Evolutionary conservation across 2,113 vertebrate species (phyloP).

Genomic region (Gymnobelideus leadbeateri): DNA sequence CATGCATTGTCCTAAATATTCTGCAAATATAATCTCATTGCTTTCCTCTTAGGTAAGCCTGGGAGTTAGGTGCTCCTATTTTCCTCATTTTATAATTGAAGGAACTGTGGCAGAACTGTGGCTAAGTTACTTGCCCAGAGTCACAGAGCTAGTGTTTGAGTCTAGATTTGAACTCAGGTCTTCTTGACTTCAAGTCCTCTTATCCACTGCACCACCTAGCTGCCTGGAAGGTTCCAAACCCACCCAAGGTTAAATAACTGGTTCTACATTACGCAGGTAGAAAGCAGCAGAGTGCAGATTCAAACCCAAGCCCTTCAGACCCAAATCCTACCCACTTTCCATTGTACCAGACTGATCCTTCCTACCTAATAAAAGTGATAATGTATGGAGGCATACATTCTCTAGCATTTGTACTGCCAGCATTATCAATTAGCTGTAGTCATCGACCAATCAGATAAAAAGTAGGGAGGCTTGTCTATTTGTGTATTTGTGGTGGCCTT

Average conservation of each 20-base stretch:
- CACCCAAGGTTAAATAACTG: neutral
- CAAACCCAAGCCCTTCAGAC: neutral
- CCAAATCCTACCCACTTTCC: too few species aligned
- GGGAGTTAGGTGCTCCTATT: neutral
- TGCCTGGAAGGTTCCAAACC: neutral
- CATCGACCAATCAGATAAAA: slow-evolving; percentile 16
- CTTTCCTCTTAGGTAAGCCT: neutral
- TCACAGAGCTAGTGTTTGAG: neutral
- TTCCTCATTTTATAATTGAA: neutral
- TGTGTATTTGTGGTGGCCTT: neutral
- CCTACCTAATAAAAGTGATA: neutral
- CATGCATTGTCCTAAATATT: neutral
- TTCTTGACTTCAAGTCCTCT: neutral
- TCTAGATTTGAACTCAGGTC: neutral
- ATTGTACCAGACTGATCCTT: neutral
- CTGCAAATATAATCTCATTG: neutral
- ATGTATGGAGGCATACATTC: neutral
- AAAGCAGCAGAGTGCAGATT: neutral
- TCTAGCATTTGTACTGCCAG: neutral
- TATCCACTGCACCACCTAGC: neutral
- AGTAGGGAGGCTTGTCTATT: neutral
- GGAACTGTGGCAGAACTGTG: neutral
- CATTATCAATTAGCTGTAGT: slow-evolving; percentile 25
- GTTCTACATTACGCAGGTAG: neutral
- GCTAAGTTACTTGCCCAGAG: neutral